Evolutionary conservation across 2,888 invertebrate genomes (phyloP), one percentile per base, ranked within the genome.

Genomic region (Coelogynopora nodosa): DNA sequence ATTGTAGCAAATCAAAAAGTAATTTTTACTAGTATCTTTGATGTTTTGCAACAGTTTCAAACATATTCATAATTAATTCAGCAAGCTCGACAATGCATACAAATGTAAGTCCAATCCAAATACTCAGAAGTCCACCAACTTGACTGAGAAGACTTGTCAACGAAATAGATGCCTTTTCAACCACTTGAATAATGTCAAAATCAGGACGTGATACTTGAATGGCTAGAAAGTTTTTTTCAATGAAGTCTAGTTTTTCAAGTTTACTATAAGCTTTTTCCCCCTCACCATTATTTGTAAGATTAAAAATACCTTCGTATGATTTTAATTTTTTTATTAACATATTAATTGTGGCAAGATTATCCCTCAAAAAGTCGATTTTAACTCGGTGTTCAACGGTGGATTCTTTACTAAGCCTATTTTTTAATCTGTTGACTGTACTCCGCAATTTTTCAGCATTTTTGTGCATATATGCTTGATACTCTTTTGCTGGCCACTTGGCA

Each of bases 121-220:
- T 87, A 74, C 85, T 86, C 86, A 87, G 74, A 10, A 87, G 86
- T 23, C 87, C 87, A 28, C 87, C 87, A 13, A 86, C 31, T 74
- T 87, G 87, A 67, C 87, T 87, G 86, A 87, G 87, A n/a, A 87
- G 74, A 31, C 67, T 86, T 18, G 87, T 87, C 86, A 87, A 74
- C 18, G 87, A 87, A 30, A 87, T 86, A 2, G 28, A 31, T 23
- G 87, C 87, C 28, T 87, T 87, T 31, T 87, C 87, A 26, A 86
- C 87, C 18, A 87, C 86, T 10, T 28, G 67, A 30, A 30, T 80
- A 29, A 87, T 87, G 26, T 87, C 87, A 80, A 87, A 87, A 86
- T 87, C 87, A 0, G 87, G 30, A 67, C 87, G 28, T 18, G 67
- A 27, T 10, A 87, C 74, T 18, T 74, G 87, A 28, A 87, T 86